Base-by-base conservation (phyloP, 2,888 invertebrate species). In the Bombylius major region DNA sequence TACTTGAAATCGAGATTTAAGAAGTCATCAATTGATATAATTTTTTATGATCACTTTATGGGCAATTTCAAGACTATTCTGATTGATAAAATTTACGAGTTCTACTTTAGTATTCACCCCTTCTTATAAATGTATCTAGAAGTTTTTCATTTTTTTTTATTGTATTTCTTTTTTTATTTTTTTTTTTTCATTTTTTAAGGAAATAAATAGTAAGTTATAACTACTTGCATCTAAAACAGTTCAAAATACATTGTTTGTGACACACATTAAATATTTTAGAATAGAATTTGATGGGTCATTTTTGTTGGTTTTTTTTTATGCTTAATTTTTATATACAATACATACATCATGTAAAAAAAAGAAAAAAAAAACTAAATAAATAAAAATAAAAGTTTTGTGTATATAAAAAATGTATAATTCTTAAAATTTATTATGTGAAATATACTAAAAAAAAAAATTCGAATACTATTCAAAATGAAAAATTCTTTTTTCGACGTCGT, bases 101-200 rank as follows among this genome's bases (percentile, higher is more conserved):
- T 44, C 48, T 49, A 49, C 50, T 50, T 54, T 54, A 54, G 49
- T 54, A 54, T 54, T 54, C 54, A 54, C 54, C 54, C 54, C 54
- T 54, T 54, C 54, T 32, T 39, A n/a, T n/a, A 23, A 23, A 23
- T 23, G 23, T 23, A 23, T 23, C 23, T 23, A 23, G 23, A 23
- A 23, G 23, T 9, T 39, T 39, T 3, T 39, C 39, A 49, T 54
- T 54, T 54, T 49, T 50, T 53, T 48, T 34, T 23, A 42, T 48
- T 53, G 31, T 53, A 44, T 46, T 36, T n/a, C 23, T 8, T 42
- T 31, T 54, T 54, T 54, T 54, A 31, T 50, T n/a, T n/a, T n/a
- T n/a, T n/a, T n/a, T n/a, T n/a, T n/a, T n/a, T n/a, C n/a, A 42
- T 45, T 45, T 54, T 32, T 14, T 44, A 50, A 49, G 54, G 44